Conservation (phyloP, 1,140 invertebrate species). For the Drosophila cardini region DNA sequence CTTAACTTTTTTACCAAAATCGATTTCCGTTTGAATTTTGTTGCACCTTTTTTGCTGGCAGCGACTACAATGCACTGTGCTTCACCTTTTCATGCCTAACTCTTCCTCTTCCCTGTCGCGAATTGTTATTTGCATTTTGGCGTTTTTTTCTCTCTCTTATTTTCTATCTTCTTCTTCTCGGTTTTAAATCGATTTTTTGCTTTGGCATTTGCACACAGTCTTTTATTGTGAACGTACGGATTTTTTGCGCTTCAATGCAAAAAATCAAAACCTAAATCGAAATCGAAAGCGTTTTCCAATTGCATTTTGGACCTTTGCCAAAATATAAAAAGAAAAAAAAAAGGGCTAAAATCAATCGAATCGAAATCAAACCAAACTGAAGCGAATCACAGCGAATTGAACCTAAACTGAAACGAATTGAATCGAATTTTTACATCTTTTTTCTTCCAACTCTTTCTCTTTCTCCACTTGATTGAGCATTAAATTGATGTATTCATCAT, state of each 20-base stretch:
- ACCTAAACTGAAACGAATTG: constrained; percentile 16
- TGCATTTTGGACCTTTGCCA: constrained; percentile 44
- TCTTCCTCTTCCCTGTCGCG: not conserved
- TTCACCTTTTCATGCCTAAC: constrained; percentile 42
- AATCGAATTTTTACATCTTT: not conserved
- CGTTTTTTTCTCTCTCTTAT: not conserved
- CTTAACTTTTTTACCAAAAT: constrained; percentile 42
- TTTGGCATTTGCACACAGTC: constrained; percentile 40
- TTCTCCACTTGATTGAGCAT: constrained; percentile 30
- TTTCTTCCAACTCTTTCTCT: not conserved
- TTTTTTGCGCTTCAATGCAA: constrained; percentile 25
- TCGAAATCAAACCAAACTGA: constrained; percentile 9
- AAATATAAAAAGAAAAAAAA: constrained; percentile 20
- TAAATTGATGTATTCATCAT: constrained; percentile 34
- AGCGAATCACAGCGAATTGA: constrained; percentile 21
- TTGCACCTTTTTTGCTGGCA: constrained; percentile 47
- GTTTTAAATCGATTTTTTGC: constrained; percentile 43
- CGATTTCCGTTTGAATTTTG: constrained; percentile 52
- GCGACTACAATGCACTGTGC: constrained; percentile 38
- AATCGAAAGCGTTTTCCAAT: constrained; percentile 62
- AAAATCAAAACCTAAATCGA: constrained; percentile 42
- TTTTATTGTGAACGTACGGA: constrained; percentile 21
- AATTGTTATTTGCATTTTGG: constrained; percentile 39
- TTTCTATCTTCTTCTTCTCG: not conserved
- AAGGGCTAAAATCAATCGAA: constrained; percentile 23